Conservation (phyloP, 2,888 invertebrate genomes). For the Troides helena region DNA sequence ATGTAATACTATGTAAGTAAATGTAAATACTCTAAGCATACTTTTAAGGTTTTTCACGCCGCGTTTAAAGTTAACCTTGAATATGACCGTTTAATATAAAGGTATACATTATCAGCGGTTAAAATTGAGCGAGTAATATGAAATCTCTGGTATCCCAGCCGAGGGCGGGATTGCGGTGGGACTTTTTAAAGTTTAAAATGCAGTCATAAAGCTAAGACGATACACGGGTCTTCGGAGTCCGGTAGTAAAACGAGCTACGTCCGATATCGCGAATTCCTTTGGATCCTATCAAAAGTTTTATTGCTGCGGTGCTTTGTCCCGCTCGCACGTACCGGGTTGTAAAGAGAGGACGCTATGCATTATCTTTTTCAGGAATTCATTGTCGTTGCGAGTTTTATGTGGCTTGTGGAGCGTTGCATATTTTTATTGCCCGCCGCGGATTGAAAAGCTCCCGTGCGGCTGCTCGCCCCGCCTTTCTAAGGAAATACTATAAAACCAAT, state of each 20-base stretch:
- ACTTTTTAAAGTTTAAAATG: conserved; percentile 61
- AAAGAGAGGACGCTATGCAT: conserved; percentile 67
- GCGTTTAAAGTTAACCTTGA: too few species aligned
- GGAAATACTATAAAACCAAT: conserved; percentile 31
- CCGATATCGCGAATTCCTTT: conserved; percentile 72
- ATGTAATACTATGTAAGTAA: too few species aligned
- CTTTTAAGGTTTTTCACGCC: too few species aligned
- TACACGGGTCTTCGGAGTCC: conserved; percentile 49
- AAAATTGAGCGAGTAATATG: background rate
- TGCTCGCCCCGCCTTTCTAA: conserved; percentile 39
- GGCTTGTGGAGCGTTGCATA: conserved; percentile 69
- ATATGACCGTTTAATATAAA: too few species aligned
- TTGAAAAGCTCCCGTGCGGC: conserved; percentile 59
- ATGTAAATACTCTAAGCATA: too few species aligned
- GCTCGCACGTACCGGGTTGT: conserved; percentile 59
- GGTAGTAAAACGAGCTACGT: conserved; percentile 69
- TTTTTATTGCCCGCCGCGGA: conserved; percentile 74
- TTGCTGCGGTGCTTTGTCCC: conserved; percentile 66
- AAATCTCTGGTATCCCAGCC: background rate
- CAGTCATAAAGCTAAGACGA: conserved; percentile 65
- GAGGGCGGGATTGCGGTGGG: conserved; percentile 46
- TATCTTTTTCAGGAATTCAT: conserved; percentile 79
- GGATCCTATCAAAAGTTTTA: conserved; percentile 78
- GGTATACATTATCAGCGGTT: too few species aligned
- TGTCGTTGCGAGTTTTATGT: conserved; percentile 75